These are phyloP conservation scores for Apamea sordens DNA, from an alignment of 2,888 invertebrate species.

Conservation along the genomic window DNA sequence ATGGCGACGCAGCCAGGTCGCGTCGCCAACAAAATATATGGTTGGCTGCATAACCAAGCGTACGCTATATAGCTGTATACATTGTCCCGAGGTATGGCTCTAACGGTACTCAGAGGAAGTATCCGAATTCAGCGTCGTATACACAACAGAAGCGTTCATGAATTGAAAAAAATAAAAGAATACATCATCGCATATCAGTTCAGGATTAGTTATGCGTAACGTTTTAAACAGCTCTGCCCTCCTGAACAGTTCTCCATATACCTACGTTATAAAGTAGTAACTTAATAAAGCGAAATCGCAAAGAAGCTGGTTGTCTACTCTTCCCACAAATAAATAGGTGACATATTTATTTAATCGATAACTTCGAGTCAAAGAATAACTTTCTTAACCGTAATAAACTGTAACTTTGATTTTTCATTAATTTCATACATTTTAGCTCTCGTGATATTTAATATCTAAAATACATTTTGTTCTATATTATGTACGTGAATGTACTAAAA, in stretches of 20 bases:
- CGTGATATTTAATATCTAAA: slow-evolving; percentile 67
- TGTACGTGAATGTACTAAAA: slow-evolving; percentile 64
- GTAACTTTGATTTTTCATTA: slow-evolving; percentile 56
- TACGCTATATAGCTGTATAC: not conserved
- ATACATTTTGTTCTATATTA: slow-evolving; percentile 67
- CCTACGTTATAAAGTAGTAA: slow-evolving; percentile 35
- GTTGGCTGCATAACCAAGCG: not conserved
- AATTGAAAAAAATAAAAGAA: not conserved
- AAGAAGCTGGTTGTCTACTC: slow-evolving; percentile 26
- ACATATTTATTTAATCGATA: slow-evolving; percentile 47
- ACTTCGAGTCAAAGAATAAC: slow-evolving; percentile 56
- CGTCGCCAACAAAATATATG: not conserved
- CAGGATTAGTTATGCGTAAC: slow-evolving; percentile 4
- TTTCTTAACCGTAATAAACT: slow-evolving; percentile 48
- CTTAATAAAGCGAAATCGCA: slow-evolving; percentile 34
- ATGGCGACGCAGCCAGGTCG: not conserved
- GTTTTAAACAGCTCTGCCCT: slow-evolving; percentile 6
- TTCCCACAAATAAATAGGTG: slow-evolving; percentile 31
- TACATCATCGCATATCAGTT: slow-evolving; percentile 3
- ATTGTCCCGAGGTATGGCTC: not conserved
- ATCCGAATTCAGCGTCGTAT: slow-evolving; percentile 30
- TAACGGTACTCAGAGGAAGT: slow-evolving; percentile 25
- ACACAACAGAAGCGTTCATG: slow-evolving; percentile 21
- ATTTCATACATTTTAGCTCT: slow-evolving; percentile 50
- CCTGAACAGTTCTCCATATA: slow-evolving; percentile 22